Evolutionary conservation across 2,797 vertebrate species (phyloP).

Genomic region (Gastrophryne carolinensis): DNA sequence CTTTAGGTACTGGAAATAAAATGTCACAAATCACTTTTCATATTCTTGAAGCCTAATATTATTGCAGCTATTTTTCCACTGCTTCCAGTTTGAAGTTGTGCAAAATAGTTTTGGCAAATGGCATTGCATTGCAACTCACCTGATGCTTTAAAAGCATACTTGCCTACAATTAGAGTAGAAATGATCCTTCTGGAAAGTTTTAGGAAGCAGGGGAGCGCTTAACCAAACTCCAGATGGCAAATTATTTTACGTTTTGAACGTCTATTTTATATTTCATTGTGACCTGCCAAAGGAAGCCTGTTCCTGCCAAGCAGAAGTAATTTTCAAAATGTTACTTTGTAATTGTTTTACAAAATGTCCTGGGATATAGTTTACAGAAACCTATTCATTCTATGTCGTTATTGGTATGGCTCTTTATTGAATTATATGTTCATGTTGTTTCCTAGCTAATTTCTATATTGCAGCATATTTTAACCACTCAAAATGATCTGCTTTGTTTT

Average conservation of each 20-base stretch:
- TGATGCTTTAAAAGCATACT: background rate
- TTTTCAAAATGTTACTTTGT: constrained; percentile 35
- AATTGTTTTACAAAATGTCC: constrained; percentile 31
- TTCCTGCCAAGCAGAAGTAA: constrained; percentile 29
- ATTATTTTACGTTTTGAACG: constrained; percentile 16
- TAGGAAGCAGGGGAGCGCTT: background rate
- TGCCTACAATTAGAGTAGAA: background rate
- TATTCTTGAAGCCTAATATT: no score
- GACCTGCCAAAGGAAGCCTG: constrained; percentile 23
- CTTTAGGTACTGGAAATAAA: no score
- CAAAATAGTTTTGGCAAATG: background rate
- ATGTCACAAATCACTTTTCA: no score
- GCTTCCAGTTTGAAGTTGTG: no score
- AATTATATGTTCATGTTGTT: background rate
- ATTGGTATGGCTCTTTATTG: background rate
- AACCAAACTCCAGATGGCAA: constrained; percentile 29
- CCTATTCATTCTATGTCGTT: constrained; percentile 14
- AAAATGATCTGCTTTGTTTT: background rate
- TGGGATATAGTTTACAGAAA: constrained; percentile 12
- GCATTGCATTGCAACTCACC: background rate
- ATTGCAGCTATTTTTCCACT: no score
- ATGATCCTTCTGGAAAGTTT: background rate
- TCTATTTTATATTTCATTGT: constrained; percentile 28
- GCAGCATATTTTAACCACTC: background rate
- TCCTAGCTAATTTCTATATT: background rate